Conservation (phyloP, 2,797 vertebrate species). For the Alauda arvensis region DNA sequence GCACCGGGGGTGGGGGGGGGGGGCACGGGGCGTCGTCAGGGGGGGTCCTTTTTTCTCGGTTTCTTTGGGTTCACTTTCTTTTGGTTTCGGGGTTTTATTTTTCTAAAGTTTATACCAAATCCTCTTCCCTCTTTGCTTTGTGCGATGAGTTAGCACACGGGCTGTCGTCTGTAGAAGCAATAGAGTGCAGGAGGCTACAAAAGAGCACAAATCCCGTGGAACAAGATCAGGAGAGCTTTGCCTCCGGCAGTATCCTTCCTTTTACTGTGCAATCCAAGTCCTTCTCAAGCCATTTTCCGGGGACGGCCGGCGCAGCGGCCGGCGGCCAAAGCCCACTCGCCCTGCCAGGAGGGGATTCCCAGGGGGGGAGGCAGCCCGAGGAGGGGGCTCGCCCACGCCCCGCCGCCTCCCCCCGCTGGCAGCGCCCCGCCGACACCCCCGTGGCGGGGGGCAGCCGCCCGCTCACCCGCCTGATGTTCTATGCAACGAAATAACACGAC, state of each 20-base stretch:
- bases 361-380: background rate
- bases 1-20: background rate
- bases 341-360: constrained; percentile 7
- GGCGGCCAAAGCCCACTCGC: background rate
- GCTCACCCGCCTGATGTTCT: constrained; percentile 93
- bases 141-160: constrained; percentile 67
- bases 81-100: constrained; percentile 70
- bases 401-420: background rate
- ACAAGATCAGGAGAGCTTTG: constrained; percentile 78
- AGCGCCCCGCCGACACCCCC: constrained; percentile 22
- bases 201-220: constrained; percentile 89
- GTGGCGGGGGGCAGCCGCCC: constrained; percentile 75
- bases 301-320: constrained; percentile 22
- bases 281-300: constrained; percentile 76
- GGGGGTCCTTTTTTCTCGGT: constrained; percentile 6
- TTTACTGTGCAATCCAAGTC: constrained; percentile 80
- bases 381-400: background rate
- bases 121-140: constrained; percentile 67
- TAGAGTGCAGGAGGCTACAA: constrained; percentile 92
- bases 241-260: constrained; percentile 80
- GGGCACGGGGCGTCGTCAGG: background rate
- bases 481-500: constrained; percentile 93
- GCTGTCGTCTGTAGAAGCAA: constrained; percentile 88
- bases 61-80: constrained; percentile 71
- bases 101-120: constrained; percentile 79